Conservation (phyloP, 2,888 invertebrate species). For the Tupiocoris notatus region DNA sequence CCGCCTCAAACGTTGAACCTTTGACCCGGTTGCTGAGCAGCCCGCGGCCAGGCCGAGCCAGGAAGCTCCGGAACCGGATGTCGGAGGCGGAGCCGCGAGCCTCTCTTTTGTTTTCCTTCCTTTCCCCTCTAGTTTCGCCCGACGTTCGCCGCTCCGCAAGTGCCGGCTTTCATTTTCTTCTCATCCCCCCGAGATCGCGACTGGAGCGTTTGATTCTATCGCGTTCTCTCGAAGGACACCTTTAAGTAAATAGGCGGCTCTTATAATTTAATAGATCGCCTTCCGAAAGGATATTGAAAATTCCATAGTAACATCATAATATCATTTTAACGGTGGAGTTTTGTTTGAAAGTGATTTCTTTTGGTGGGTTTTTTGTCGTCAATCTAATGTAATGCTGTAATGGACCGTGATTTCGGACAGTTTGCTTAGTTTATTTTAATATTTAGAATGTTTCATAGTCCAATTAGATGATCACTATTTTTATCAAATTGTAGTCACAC, state of each 20-base stretch:
- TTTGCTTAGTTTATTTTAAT: no score
- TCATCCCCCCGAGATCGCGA: not conserved
- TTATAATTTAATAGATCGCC: not conserved
- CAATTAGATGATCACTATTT: no score
- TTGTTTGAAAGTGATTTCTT: no score
- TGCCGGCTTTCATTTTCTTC: not conserved
- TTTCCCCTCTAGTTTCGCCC: not conserved
- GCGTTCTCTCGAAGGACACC: not conserved
- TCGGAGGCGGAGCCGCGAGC: not conserved
- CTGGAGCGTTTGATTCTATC: not conserved
- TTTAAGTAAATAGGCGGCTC: not conserved
- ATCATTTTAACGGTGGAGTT: no score
- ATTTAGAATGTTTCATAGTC: no score
- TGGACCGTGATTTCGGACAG: no score
- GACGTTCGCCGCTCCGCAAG: not conserved
- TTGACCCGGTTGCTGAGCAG: conserved; percentile 24
- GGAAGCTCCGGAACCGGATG: conserved; percentile 4
- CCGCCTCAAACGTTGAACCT: conserved; percentile 38
- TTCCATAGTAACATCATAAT: no score
- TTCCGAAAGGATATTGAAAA: not conserved
- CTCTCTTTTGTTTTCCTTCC: not conserved
- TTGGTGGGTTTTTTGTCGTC: no score
- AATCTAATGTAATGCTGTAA: no score
- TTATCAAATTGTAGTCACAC: no score
- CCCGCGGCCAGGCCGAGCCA: conserved; percentile 6